Percentiles rank a stretch among this genome's conserved stretches.
Evolutionary conservation across 1,140 invertebrate genomes (phyloP).

Genomic region (Cherax destructor): DNA sequence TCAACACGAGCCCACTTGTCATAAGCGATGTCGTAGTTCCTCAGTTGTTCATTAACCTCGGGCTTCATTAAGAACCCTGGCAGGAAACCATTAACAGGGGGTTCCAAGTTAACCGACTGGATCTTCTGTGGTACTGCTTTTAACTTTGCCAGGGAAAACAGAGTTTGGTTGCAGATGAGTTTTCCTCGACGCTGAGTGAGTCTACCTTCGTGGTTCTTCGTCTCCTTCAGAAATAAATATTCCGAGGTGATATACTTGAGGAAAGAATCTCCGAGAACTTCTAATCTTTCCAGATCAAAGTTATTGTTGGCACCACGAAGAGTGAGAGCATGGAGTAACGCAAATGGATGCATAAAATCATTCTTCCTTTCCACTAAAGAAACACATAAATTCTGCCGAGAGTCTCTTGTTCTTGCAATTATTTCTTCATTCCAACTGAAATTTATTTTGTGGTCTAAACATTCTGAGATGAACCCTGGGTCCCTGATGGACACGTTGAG

Average conservation of each 20-base stretch:
- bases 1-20: slow-evolving; percentile 19
- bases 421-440: slow-evolving; percentile 29
- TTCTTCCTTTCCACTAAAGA: not conserved
- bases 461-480: not conserved
- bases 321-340: slow-evolving; percentile 62
- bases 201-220: slow-evolving; percentile 36
- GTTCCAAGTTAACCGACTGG: slow-evolving; percentile 6
- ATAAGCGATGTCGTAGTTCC: not conserved
- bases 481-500: not conserved
- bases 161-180: slow-evolving; percentile 42
- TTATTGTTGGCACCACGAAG: slow-evolving; percentile 47
- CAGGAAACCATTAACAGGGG: slow-evolving; percentile 28
- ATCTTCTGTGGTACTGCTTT: slow-evolving; percentile 40
- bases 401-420: not conserved
- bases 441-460: not conserved
- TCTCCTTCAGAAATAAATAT: slow-evolving; percentile 33
- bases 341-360: slow-evolving; percentile 40
- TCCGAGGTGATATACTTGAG: slow-evolving; percentile 50
- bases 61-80: slow-evolving; percentile 46
- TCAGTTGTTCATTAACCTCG: slow-evolving; percentile 3
- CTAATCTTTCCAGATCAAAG: slow-evolving; percentile 65
- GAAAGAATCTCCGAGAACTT: slow-evolving; percentile 70
- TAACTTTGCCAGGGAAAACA: slow-evolving; percentile 28
- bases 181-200: slow-evolving; percentile 20
- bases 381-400: slow-evolving; percentile 25